phyloP scores from a whole-genome alignment of 2,888 invertebrate species.

The Bimastos eiseni region DNA sequence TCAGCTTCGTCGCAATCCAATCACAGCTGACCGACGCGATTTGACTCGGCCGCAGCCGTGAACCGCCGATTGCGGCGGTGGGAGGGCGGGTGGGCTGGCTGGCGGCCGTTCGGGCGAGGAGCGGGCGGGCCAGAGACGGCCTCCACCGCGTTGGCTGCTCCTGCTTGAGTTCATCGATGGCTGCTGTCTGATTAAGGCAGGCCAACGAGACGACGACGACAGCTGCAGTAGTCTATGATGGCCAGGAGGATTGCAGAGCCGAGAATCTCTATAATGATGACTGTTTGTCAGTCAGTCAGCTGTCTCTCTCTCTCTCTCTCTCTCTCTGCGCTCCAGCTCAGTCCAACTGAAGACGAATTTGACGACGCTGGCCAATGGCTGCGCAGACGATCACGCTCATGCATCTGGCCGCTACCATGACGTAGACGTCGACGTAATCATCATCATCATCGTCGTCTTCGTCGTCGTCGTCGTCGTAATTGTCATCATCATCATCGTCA shows the following conservation, averaged over 20 bases:
- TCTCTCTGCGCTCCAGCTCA: background rate
- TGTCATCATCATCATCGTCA: background rate
- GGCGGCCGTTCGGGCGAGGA: no score
- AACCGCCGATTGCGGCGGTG: background rate
- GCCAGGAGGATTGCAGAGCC: background rate
- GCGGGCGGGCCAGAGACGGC: background rate
- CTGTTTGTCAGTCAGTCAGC: background rate
- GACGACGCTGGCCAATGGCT: conserved; percentile 5
- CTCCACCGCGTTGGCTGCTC: background rate
- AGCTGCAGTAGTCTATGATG: background rate
- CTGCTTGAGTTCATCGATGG: background rate
- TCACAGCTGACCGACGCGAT: conserved; percentile 21
- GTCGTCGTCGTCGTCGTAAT: background rate
- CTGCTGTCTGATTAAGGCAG: background rate
- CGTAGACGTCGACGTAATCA: background rate
- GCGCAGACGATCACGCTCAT: background rate
- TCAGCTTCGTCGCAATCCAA: conserved; percentile 15
- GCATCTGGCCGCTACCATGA: background rate
- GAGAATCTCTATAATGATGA: background rate
- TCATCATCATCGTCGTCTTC: background rate
- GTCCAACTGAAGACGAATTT: background rate
- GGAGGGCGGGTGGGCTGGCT: background rate
- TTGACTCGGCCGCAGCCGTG: background rate
- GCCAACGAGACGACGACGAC: background rate
- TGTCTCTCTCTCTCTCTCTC: background rate